Evolutionary conservation across 2,888 invertebrate species (phyloP), one percentile per base, ranked within the genome.

Genomic region (Colletes collaris): DNA sequence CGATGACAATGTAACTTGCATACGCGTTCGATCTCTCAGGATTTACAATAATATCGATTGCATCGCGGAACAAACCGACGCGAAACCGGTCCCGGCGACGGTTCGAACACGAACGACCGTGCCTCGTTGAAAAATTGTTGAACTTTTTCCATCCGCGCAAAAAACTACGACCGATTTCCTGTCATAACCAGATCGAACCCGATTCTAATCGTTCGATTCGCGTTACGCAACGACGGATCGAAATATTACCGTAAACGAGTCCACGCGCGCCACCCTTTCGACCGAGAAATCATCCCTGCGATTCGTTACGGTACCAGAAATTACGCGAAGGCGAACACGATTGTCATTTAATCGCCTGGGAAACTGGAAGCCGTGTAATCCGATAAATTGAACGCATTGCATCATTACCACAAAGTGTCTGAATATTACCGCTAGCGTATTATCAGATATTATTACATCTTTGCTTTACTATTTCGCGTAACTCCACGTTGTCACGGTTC

Each of bases 131-230:
- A 50, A 69, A 68, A 62, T 69, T 13, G 8, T n/a, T 0, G 50
- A 11, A 49, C 19, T 37, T 62, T 67, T 67, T 67, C 4, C 49
- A 35, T 5, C 56, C n/a, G 13, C 8, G 13, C 44, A 58, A 59
- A 66, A 49, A 65, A 64, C 37, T 60, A 37, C 64, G 53, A 59
- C 53, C 53, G n/a, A 27, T 60, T 76, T 76, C 76, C 76, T 35
- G 65, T 66, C 46, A 2, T 40, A 55, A 59, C 65, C 59, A 37
- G 76, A 66, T 40, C 40, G 27, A 76, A 55, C 76, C 27, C 76
- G 76, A 76, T 76, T 59, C 53, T 35, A 27, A 60, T 76, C 65
- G 76, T 58, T 59, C 49, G 10, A 10, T 19, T 10, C 4, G 16
- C n/a, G 44, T 76, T 76, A 19, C 16, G n/a, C 40, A 76, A 76